Evolutionary conservation across 1,140 invertebrate genomes (phyloP).

Genomic region (Drosophila auraria): DNA sequence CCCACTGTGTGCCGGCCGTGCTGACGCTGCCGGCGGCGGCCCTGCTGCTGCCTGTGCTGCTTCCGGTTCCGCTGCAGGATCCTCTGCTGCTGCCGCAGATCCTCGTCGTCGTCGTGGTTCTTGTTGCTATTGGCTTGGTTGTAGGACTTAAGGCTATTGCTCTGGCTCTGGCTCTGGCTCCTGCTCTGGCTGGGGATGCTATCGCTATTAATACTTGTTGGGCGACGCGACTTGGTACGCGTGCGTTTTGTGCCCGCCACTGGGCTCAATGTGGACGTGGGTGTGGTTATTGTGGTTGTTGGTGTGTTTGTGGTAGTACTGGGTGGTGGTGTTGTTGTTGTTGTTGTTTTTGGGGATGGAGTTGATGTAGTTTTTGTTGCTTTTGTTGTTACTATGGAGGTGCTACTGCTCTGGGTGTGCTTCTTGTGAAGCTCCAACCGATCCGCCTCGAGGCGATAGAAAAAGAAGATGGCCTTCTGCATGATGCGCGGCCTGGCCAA

Average conservation of each 20-base stretch:
- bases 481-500: conserved; percentile 41
- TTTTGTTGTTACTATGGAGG: conserved; percentile 18
- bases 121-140: conserved; percentile 63
- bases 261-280: conserved; percentile 46
- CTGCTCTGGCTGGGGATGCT: conserved; percentile 44
- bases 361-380: conserved; percentile 45
- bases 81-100: conserved; percentile 40
- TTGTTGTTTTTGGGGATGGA: conserved; percentile 23
- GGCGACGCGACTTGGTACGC: conserved; percentile 49
- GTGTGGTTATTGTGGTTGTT: conserved; percentile 50
- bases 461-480: conserved; percentile 59
- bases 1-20: conserved; percentile 35
- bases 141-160: conserved; percentile 67
- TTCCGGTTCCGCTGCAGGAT: conserved; percentile 38
- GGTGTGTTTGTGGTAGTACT: conserved; percentile 45
- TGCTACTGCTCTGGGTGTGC: background rate
- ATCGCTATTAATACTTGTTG: conserved; percentile 82
- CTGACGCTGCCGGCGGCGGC: conserved; percentile 1
- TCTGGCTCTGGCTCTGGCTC: conserved; percentile 25
- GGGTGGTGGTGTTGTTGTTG: conserved; percentile 41
- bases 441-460: conserved; percentile 51
- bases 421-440: background rate
- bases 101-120: conserved; percentile 28
- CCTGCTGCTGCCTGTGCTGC: conserved; percentile 21
- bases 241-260: conserved; percentile 55